These are phyloP conservation scores for Priapulus caudatus DNA, from an alignment of 2,888 invertebrate species.

Conservation along the genomic window DNA sequence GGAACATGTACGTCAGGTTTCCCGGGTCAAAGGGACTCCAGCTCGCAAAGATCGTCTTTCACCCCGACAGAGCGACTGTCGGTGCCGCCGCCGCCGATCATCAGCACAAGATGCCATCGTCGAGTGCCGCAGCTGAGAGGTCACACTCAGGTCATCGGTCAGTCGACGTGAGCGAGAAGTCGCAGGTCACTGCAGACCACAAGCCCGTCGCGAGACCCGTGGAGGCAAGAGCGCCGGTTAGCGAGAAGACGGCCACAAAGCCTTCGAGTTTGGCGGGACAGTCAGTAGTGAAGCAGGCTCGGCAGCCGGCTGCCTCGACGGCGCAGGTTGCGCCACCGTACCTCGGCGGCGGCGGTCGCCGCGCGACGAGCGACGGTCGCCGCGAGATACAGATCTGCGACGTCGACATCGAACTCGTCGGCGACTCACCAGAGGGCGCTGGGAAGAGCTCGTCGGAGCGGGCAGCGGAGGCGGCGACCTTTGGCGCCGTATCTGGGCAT, in stretches of 20 bases:
- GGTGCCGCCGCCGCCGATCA: no score
- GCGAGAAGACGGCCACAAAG: no score
- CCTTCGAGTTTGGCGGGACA: no score
- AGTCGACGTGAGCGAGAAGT: no score
- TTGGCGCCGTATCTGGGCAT: neutral
- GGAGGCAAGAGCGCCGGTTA: neutral
- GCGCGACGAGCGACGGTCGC: no score
- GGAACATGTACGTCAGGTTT: neutral
- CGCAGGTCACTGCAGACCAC: neutral
- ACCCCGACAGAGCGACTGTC: no score
- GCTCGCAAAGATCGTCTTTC: neutral
- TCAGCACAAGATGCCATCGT: neutral
- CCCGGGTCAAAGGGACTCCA: neutral
- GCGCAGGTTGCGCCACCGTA: no score
- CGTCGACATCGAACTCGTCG: neutral
- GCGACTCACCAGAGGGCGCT: neutral
- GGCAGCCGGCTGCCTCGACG: neutral
- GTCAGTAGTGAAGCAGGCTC: neutral
- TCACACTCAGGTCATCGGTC: no score
- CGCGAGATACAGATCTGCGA: neutral
- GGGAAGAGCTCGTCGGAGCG: no score
- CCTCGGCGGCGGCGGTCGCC: no score
- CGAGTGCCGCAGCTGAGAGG: no score
- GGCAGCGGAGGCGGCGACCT: neutral
- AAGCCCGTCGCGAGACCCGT: neutral